Base-by-base conservation (phyloP, 2,888 invertebrate genomes). In the Stenodera caucasica region DNA sequence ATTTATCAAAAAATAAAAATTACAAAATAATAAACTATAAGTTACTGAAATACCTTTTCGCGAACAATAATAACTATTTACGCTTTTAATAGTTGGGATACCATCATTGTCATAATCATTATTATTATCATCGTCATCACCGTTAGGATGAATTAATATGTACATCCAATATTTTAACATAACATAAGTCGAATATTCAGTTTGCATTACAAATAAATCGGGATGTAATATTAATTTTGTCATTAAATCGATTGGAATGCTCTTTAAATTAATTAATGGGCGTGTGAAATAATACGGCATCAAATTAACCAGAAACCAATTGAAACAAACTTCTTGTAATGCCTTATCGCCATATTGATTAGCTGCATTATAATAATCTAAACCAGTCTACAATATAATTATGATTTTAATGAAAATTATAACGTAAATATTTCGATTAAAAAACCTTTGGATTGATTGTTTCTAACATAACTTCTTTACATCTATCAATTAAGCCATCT, bases 101-200 rank as follows among this genome's bases (percentile, higher is more conserved):
- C 65, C 68, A 5, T 67, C 69, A 45, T 18, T 40, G 1, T 40
- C 37, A 40, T 9, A 15, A 0, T 45, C 45, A 21, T 45, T 21
- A 45, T 21, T 45, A 45, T 45, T 21, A 45, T 21, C 8, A 45
- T 21, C 12, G 63, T 63, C 55, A 53, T 58, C 49, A 55, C 49
- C 32, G 7, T 29, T 67, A 21, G 67, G 81, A 76, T 84, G 81
- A 51, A 86, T 70, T 61, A 82, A 81, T 51, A 87, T 72, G 69
- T 84, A 89, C 71, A 87, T 81, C 91, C 91, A 91, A 70, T 85
- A 84, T 70, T 90, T 85, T 18, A 91, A 75, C 75, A 90, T 80
- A 52, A 87, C 85, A 69, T 91, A 91, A 40, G 91, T 79, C 32
- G 90, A 89, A 77, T 90, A 90, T 80, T 91, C 91, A 0, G 91